These are phyloP conservation scores for Liasis olivaceus DNA, from an alignment of 2,797 vertebrate species.

Conservation along the genomic window DNA sequence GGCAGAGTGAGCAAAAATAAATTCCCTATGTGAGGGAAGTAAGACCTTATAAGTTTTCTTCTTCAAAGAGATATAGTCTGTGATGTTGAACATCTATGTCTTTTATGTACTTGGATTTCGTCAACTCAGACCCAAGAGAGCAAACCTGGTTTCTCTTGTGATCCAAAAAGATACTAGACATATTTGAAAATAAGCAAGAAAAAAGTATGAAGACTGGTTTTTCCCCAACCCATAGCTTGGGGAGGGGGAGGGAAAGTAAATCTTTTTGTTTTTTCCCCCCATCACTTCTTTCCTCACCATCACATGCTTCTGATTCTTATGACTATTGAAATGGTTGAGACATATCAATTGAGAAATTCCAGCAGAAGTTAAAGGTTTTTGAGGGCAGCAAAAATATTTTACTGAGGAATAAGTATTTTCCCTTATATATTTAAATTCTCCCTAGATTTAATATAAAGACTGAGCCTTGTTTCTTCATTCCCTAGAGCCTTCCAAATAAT, in stretches of 20 bases:
- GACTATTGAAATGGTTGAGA: neutral
- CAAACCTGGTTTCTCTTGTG: conserved; percentile 1
- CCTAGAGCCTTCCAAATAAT: neutral
- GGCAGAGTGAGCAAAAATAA: neutral
- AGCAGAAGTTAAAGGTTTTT: neutral
- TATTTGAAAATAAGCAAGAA: neutral
- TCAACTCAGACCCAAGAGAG: neutral
- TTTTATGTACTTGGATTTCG: conserved; percentile 15
- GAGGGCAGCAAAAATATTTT: neutral
- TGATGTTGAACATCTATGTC: neutral
- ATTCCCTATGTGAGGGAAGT: conserved; percentile 3
- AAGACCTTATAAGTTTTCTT: neutral
- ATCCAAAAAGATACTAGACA: conserved; percentile 27
- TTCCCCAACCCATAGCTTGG: neutral
- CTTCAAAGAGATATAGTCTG: neutral
- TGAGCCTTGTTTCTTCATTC: neutral
- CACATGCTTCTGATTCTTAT: neutral
- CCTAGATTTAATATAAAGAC: neutral
- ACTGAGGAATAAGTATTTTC: neutral
- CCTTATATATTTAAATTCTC: neutral
- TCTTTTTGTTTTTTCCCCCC: neutral
- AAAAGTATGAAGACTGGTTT: neutral
- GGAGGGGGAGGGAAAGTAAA: neutral
- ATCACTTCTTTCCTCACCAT: neutral
- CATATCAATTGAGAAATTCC: neutral